phyloP scores from a whole-genome alignment of 2,113 vertebrate species.

The Cygnus atratus region DNA sequence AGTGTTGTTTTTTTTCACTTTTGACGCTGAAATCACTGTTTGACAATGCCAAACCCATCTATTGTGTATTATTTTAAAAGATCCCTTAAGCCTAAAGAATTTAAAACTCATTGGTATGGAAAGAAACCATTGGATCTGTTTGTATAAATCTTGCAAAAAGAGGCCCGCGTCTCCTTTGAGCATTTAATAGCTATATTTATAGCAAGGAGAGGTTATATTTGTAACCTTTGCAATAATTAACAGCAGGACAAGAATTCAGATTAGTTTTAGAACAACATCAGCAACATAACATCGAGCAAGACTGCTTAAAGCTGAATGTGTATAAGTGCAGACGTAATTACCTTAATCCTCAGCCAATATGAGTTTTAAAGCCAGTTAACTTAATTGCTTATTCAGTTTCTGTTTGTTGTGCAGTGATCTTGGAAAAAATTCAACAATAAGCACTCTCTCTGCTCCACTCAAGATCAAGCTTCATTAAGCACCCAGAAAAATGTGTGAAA shows the following conservation, averaged over 20 bases:
- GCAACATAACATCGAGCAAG: conserved; percentile 22
- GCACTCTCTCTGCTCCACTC: conserved; percentile 12
- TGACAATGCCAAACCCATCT: not conserved
- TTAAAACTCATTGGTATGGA: not conserved
- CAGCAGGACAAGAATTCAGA: conserved; percentile 1
- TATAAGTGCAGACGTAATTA: conserved; percentile 42
- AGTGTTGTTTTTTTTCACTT: not conserved
- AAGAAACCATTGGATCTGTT: not conserved
- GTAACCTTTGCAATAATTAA: conserved; percentile 33
- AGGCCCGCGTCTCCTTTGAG: not conserved
- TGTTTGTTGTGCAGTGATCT: conserved; percentile 65
- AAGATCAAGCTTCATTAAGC: conserved; percentile 58
- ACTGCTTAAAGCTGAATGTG: conserved; percentile 20
- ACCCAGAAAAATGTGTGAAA: conserved; percentile 45
- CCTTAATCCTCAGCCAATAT: conserved; percentile 53
- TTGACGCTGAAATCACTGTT: not conserved
- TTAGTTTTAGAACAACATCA: conserved; percentile 15
- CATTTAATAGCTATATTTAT: not conserved
- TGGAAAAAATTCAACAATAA: conserved; percentile 38
- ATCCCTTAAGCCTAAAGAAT: not conserved
- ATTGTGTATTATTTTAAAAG: conserved; percentile 22
- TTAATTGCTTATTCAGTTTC: conserved; percentile 59
- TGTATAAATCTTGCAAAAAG: not conserved
- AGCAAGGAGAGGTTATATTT: not conserved
- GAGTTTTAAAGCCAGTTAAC: conserved; percentile 60